These are phyloP conservation scores for Coilia nasus DNA, from an alignment of 2,797 vertebrate genomes.

Conservation along the genomic window DNA sequence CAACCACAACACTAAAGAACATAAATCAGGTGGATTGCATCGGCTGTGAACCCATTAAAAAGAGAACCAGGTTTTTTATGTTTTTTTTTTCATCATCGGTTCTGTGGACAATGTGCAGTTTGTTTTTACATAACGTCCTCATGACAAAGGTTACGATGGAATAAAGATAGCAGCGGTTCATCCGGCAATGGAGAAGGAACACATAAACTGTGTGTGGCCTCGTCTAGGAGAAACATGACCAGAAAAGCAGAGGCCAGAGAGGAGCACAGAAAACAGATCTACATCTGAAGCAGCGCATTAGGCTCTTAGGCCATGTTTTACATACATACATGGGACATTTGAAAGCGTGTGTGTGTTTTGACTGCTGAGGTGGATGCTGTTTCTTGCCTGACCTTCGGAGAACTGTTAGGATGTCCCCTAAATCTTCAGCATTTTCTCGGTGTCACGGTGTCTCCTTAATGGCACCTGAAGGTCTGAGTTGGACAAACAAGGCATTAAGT, in stretches of 20 bases:
- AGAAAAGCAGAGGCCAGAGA: not conserved
- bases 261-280: not conserved
- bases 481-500: conserved; percentile 45
- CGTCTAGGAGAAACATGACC: not conserved
- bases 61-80: not conserved
- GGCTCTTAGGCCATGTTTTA: not conserved
- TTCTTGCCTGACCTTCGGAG: conserved; percentile 1
- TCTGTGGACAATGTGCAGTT: conserved; percentile 4
- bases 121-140: not conserved
- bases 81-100: not conserved
- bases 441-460: conserved; percentile 9
- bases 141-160: conserved; percentile 2
- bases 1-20: conserved; percentile 48
- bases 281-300: not conserved
- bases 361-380: not conserved
- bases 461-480: conserved; percentile 39
- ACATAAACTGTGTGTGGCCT: conserved; percentile 18
- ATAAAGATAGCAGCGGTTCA: conserved; percentile 17
- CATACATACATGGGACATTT: not conserved
- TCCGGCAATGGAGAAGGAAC: not conserved
- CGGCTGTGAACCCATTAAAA: conserved; percentile 21
- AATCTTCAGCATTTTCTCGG: not conserved
- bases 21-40: conserved; percentile 28
- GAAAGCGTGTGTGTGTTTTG: not conserved
- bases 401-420: not conserved